Conservation (phyloP, 2,797 vertebrate genomes). For the Galago senegalensis region DNA sequence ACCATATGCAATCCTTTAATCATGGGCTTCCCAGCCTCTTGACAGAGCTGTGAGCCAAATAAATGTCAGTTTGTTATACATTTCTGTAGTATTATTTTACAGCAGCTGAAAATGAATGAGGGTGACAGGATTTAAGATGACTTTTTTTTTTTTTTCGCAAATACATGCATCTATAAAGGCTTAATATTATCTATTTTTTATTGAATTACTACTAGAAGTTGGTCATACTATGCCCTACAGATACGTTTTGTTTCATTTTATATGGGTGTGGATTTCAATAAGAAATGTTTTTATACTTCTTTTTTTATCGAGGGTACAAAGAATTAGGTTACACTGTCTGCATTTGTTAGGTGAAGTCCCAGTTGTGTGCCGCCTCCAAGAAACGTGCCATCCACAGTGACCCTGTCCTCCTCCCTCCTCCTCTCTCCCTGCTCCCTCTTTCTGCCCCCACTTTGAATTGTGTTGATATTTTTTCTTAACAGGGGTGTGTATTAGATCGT, state of each 20-base stretch:
- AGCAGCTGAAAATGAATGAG: neutral
- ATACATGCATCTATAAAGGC: neutral
- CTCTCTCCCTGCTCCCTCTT: too few species aligned
- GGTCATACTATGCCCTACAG: neutral
- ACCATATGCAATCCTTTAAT: neutral
- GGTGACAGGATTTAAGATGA: neutral
- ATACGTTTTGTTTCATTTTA: neutral
- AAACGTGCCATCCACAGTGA: too few species aligned
- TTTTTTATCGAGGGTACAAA: neutral
- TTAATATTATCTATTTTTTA: slow-evolving; percentile 43
- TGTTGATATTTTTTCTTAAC: too few species aligned
- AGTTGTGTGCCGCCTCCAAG: too few species aligned
- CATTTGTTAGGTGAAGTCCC: too few species aligned
- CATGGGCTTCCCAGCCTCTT: neutral
- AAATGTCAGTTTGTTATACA: neutral
- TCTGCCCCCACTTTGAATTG: too few species aligned
- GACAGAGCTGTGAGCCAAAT: neutral
- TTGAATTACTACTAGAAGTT: slow-evolving; percentile 7
- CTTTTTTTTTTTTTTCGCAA: neutral
- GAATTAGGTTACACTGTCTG: too few species aligned
- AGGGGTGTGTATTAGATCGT: too few species aligned
- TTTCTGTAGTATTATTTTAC: neutral
- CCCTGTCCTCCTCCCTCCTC: too few species aligned
- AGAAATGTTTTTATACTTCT: neutral
- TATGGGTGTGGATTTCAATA: neutral